Evolutionary conservation across 2,888 invertebrate species (phyloP).

Genomic region (Yponomeuta plumbellus): DNA sequence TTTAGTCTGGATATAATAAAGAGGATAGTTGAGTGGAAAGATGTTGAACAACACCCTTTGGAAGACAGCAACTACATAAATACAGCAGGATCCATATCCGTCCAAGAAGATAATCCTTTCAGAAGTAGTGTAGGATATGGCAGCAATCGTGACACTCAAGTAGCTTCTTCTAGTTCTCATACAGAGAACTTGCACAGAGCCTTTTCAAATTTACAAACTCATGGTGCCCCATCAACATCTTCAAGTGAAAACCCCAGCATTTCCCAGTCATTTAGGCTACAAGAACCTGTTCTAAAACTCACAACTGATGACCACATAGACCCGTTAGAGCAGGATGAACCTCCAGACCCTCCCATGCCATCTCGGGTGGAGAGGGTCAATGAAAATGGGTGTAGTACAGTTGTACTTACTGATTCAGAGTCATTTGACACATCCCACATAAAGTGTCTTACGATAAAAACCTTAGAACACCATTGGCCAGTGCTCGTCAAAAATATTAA

Average conservation of each 20-base stretch:
- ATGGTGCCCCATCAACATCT: conserved; percentile 55
- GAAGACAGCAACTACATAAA: conserved; percentile 79
- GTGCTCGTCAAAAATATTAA: conserved; percentile 84
- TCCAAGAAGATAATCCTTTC: conserved; percentile 68
- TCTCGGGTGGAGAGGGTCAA: conserved; percentile 62
- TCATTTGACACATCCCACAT: conserved; percentile 90
- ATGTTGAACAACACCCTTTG: conserved; percentile 86
- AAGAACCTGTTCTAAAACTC: conserved; percentile 60
- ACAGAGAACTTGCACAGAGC: conserved; percentile 58
- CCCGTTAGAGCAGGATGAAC: conserved; percentile 45
- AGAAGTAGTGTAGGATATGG: conserved; percentile 54
- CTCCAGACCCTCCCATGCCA: conserved; percentile 47
- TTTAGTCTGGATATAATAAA: conserved; percentile 91
- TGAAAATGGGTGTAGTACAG: conserved; percentile 75
- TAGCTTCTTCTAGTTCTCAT: conserved; percentile 46
- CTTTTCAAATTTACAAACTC: conserved; percentile 68
- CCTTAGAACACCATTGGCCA: conserved; percentile 90
- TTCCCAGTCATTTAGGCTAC: conserved; percentile 49
- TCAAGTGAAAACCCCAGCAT: conserved; percentile 39
- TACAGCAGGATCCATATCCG: conserved; percentile 51
- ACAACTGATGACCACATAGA: conserved; percentile 39
- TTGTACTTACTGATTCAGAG: conserved; percentile 85
- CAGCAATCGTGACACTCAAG: conserved; percentile 32
- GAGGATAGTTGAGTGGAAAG: conserved; percentile 92
- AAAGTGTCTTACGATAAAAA: conserved; percentile 90